These are phyloP conservation scores for Conops quadrifasciatus DNA, from an alignment of 2,888 invertebrate species.

Conservation along the genomic window DNA sequence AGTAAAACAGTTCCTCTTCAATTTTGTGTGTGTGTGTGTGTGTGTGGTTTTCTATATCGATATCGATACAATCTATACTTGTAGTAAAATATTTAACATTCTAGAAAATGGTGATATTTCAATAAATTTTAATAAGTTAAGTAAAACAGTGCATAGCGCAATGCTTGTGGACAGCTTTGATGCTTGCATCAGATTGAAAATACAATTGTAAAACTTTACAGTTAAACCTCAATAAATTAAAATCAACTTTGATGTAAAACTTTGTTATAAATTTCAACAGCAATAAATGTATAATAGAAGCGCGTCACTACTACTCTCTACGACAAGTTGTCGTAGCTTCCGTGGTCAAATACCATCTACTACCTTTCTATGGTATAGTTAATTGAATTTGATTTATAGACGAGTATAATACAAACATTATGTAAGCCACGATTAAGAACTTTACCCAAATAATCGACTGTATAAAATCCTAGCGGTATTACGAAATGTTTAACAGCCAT, in stretches of 20 bases:
- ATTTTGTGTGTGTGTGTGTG: neutral
- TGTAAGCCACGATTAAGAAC: neutral
- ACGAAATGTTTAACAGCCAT: conserved; percentile 8
- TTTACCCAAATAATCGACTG: neutral
- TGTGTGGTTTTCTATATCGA: too few species aligned
- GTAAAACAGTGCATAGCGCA: neutral
- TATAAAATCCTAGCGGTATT: conserved; percentile 18
- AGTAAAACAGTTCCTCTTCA: conserved; percentile 22
- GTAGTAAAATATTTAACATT: conserved; percentile 4
- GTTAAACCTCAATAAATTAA: conserved; percentile 13
- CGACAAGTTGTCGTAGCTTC: neutral
- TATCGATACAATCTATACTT: too few species aligned
- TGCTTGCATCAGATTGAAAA: neutral
- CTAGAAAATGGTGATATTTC: conserved; percentile 5
- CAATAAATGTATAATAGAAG: neutral
- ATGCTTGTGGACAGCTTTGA: conserved; percentile 9
- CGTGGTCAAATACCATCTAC: too few species aligned
- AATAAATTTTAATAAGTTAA: too few species aligned
- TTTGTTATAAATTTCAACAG: neutral
- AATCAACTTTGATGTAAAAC: conserved; percentile 9
- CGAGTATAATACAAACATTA: neutral
- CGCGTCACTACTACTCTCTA: neutral
- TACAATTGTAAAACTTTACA: conserved; percentile 15
- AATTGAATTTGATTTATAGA: neutral
- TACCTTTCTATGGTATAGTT: too few species aligned